These are phyloP conservation scores for Thera britannica DNA, from an alignment of 2,888 invertebrate species.

Conservation along the genomic window DNA sequence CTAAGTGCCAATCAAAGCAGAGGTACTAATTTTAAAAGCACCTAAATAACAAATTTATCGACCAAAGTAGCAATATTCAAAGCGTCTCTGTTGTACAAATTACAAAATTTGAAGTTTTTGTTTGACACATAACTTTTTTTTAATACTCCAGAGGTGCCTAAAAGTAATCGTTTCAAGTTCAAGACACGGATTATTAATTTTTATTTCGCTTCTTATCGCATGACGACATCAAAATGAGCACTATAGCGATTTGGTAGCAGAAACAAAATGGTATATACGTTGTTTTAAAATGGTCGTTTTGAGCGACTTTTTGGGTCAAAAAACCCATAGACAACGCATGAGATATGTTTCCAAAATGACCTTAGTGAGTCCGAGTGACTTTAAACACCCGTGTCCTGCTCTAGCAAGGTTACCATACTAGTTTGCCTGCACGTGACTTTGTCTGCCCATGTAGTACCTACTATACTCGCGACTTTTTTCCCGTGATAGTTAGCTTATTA, in stretches of 20 bases:
- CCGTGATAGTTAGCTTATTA: no score
- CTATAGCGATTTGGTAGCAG: constrained; percentile 29
- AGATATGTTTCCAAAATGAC: constrained; percentile 25
- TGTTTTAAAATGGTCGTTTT: constrained; percentile 21
- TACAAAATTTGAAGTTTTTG: constrained; percentile 17
- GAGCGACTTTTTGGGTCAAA: constrained; percentile 27
- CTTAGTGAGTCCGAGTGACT: constrained; percentile 23
- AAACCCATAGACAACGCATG: constrained; percentile 33
- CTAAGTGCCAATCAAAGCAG: constrained; percentile 34
- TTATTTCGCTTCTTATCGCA: constrained; percentile 30
- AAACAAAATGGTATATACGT: constrained; percentile 27
- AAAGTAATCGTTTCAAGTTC: constrained; percentile 32
- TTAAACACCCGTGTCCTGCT: constrained; percentile 15
- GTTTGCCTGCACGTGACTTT: background rate
- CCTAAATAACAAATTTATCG: constrained; percentile 28
- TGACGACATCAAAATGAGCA: constrained; percentile 26
- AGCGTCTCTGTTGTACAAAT: constrained; percentile 26
- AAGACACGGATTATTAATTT: constrained; percentile 34
- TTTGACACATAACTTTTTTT: constrained; percentile 25
- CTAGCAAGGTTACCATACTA: constrained; percentile 19
- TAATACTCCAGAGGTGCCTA: background rate
- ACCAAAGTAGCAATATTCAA: constrained; percentile 10
- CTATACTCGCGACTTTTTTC: background rate
- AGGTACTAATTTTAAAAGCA: constrained; percentile 32
- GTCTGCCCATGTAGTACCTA: background rate